phyloP scores from a whole-genome alignment of 2,797 vertebrate species.

The Falco biarmicus region DNA sequence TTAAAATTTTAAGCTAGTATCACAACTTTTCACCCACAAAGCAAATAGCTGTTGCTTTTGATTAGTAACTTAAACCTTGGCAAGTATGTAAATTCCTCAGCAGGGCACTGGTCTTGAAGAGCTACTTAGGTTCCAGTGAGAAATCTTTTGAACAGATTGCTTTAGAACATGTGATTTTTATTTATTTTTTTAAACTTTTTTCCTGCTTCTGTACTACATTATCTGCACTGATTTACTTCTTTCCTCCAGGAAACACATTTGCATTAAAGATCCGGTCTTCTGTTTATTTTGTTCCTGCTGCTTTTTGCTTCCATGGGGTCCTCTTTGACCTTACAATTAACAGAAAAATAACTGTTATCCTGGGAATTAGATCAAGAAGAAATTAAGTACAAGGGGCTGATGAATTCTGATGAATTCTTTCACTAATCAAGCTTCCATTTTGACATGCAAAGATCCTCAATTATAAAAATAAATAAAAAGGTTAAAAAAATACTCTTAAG shows the following conservation, averaged over 20 bases:
- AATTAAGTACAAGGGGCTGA: background rate
- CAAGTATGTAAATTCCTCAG: slow-evolving; percentile 22
- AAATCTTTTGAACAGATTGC: slow-evolving; percentile 25
- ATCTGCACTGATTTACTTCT: slow-evolving; percentile 39
- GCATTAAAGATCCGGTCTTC: slow-evolving; percentile 54
- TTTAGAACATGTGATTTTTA: slow-evolving; percentile 1
- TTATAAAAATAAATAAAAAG: background rate
- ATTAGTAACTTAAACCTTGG: slow-evolving; percentile 35
- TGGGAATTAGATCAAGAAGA: background rate
- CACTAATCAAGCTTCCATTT: background rate
- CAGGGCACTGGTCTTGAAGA: slow-evolving; percentile 40
- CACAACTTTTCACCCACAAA: background rate
- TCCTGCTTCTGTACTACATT: slow-evolving; percentile 26
- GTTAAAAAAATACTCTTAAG: background rate
- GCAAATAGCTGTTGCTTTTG: background rate
- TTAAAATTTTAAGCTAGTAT: background rate
- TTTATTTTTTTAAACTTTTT: background rate
- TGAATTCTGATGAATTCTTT: background rate
- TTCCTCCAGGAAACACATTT: slow-evolving; percentile 61
- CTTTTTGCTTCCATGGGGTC: slow-evolving; percentile 15
- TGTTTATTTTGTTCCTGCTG: slow-evolving; percentile 45
- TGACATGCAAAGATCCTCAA: background rate
- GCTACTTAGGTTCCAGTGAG: slow-evolving; percentile 5
- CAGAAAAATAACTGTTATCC: slow-evolving; percentile 10
- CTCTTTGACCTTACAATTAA: slow-evolving; percentile 43